These are phyloP conservation scores for Aphodius granarius DNA, from an alignment of 2,888 invertebrate species.

Conservation along the genomic window DNA sequence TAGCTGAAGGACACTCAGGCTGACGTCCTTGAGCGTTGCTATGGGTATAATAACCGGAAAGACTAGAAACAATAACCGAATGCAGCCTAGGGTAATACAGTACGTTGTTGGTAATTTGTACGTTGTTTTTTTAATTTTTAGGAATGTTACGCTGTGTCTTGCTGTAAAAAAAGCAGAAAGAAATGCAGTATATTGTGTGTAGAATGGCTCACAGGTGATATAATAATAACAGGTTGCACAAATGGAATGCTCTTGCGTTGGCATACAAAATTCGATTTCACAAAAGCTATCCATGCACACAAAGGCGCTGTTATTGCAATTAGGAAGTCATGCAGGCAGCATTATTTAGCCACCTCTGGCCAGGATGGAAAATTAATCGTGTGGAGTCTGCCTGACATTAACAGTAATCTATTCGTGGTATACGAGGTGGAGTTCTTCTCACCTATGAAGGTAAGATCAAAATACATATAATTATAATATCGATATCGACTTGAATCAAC, in stretches of 20 bases:
- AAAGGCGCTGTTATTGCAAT: conserved; percentile 34
- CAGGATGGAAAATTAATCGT: conserved; percentile 33
- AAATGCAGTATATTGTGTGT: conserved; percentile 30
- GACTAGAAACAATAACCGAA: too few species aligned
- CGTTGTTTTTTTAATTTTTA: background rate
- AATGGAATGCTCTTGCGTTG: conserved; percentile 34
- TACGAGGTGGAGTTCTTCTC: conserved; percentile 1
- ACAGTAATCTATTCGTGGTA: too few species aligned
- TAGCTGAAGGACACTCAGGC: too few species aligned
- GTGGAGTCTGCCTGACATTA: conserved; percentile 38
- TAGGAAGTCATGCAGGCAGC: conserved; percentile 37
- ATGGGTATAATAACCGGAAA: too few species aligned
- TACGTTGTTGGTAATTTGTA: background rate
- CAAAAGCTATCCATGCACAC: conserved; percentile 27
- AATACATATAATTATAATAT: too few species aligned
- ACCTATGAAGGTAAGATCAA: conserved; percentile 15
- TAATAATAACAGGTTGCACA: conserved; percentile 36
- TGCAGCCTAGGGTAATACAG: too few species aligned
- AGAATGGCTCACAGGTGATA: conserved; percentile 32
- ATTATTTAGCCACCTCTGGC: conserved; percentile 37
- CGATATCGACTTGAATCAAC: too few species aligned
- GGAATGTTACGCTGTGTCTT: background rate
- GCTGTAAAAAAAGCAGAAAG: background rate
- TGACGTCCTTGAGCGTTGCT: too few species aligned
- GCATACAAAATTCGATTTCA: background rate